A percentile compares a stretch with the other conserved stretches of the same genome.
phyloP scores from a whole-genome alignment of 2,888 invertebrate species.

The Lepeophtheirus nordmannii region DNA sequence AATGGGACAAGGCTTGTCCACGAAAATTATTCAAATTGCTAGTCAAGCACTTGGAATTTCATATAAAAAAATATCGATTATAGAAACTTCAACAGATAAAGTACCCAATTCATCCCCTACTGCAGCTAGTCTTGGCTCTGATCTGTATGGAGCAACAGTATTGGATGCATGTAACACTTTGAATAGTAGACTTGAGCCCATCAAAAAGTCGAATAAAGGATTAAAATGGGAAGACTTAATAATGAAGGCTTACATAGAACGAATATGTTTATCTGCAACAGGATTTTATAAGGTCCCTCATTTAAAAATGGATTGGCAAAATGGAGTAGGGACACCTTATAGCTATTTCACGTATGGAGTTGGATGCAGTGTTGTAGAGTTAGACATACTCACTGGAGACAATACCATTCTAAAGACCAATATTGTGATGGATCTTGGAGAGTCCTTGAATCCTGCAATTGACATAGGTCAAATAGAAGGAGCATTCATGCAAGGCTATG shows the following conservation, averaged over 20 bases:
- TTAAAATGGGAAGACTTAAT: slow-evolving; percentile 75
- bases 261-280: slow-evolving; percentile 62
- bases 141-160: slow-evolving; percentile 80
- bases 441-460: slow-evolving; percentile 86
- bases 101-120: slow-evolving; percentile 81
- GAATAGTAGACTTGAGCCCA: slow-evolving; percentile 53
- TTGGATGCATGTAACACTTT: slow-evolving; percentile 62
- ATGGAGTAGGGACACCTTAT: slow-evolving; percentile 53
- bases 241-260: slow-evolving; percentile 52
- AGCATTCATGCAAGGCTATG: slow-evolving; percentile 82
- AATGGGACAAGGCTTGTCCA: slow-evolving; percentile 92
- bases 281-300: slow-evolving; percentile 50
- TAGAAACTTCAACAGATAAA: slow-evolving; percentile 73
- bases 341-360: slow-evolving; percentile 75
- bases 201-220: slow-evolving; percentile 54
- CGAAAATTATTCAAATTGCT: slow-evolving; percentile 85
- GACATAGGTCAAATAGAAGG: slow-evolving; percentile 93
- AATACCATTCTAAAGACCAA: slow-evolving; percentile 75
- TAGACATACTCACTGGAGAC: slow-evolving; percentile 85
- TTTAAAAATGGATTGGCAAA: not conserved
- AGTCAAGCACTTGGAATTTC: slow-evolving; percentile 55
- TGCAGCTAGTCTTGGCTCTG: slow-evolving; percentile 72
- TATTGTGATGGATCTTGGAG: slow-evolving; percentile 91
- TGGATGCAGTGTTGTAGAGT: slow-evolving; percentile 73
- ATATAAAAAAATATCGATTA: slow-evolving; percentile 56